phyloP scores from a whole-genome alignment of 2,797 vertebrate genomes.

The Sarcoramphus papa region DNA sequence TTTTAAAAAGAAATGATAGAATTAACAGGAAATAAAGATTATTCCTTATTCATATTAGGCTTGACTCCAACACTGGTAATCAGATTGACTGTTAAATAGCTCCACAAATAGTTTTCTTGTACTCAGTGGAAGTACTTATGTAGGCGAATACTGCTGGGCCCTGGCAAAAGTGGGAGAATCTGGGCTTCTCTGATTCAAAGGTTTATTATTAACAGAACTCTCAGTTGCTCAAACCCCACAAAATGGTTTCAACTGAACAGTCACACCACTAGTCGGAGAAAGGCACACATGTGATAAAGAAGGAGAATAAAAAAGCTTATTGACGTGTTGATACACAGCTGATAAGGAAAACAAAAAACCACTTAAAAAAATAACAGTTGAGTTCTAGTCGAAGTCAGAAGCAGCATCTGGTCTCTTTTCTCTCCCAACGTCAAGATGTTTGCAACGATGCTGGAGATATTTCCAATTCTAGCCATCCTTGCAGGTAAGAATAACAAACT shows the following conservation, averaged over 20 bases:
- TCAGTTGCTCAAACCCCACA: conserved; percentile 30
- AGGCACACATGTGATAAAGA: conserved; percentile 56
- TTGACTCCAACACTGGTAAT: background rate
- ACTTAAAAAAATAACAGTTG: conserved; percentile 4
- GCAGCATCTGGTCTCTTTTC: background rate
- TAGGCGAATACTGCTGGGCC: background rate
- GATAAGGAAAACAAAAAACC: conserved; percentile 69
- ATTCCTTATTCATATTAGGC: background rate
- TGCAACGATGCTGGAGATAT: conserved; percentile 47
- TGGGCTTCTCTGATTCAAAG: background rate
- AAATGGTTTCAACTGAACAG: conserved; percentile 58
- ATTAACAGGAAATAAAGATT: conserved; percentile 25
- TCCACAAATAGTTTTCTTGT: background rate
- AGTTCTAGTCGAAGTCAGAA: conserved; percentile 15
- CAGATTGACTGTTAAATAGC: background rate
- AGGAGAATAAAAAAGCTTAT: conserved; percentile 49
- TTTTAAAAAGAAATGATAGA: background rate
- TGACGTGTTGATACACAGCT: conserved; percentile 64
- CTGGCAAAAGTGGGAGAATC: background rate
- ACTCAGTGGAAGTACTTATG: background rate
- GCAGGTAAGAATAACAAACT: conserved; percentile 67
- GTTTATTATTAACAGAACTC: conserved; percentile 77
- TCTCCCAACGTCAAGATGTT: background rate
- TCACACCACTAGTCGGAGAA: conserved; percentile 60
- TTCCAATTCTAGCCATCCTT: conserved; percentile 58